Conservation (phyloP, 2,113 vertebrate genomes). For the Tychaedon coryphoeus region DNA sequence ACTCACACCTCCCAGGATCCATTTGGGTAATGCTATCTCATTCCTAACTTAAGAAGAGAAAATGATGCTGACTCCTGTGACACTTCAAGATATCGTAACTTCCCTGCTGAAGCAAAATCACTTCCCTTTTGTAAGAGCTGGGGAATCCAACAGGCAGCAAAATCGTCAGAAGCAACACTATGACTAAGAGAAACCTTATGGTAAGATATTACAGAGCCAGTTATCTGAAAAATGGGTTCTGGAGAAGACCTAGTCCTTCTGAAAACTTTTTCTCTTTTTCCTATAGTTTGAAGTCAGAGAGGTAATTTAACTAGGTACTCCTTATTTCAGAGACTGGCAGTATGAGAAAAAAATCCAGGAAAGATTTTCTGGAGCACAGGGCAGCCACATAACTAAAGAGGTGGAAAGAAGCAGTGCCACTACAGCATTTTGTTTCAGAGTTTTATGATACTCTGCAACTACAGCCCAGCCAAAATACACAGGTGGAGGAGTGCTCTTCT, state of each 20-base stretch:
- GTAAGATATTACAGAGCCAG: neutral
- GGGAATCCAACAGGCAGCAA: neutral
- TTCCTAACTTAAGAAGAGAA: neutral
- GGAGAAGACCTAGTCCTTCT: neutral
- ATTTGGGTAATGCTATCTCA: neutral
- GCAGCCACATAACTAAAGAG: neutral
- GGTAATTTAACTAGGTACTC: neutral
- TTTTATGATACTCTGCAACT: neutral
- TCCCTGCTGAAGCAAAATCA: neutral
- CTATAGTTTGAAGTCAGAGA: neutral
- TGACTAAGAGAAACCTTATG: neutral
- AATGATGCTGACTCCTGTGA: neutral
- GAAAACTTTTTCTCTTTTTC: neutral
- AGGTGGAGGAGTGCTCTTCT: neutral
- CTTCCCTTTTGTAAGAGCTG: neutral
- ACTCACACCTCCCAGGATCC: neutral
- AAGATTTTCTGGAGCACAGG: neutral
- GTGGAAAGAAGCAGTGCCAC: neutral
- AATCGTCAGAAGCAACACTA: neutral
- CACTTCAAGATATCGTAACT: fast-evolving
- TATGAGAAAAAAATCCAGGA: neutral
- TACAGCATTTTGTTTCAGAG: neutral
- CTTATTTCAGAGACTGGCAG: neutral
- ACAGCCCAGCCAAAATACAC: neutral
- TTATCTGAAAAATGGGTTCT: neutral